phyloP scores from a whole-genome alignment of 2,888 invertebrate genomes.

The Chalcosyrphus nemorum region DNA sequence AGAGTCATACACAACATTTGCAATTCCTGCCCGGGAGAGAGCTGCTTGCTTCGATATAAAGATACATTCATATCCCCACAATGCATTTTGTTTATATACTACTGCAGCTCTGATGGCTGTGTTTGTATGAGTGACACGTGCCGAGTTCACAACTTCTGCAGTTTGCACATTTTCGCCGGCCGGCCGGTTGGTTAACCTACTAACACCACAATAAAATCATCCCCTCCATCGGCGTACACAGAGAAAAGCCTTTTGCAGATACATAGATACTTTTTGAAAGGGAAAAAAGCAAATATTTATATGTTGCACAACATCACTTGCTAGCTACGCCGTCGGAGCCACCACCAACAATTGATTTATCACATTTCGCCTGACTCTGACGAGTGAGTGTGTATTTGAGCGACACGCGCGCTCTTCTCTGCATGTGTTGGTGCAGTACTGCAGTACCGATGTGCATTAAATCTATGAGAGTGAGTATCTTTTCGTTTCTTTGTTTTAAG shows the following conservation, averaged over 20 bases:
- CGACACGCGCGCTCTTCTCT: conserved; percentile 34
- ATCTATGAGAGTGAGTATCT: not conserved
- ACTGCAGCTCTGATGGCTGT: not conserved
- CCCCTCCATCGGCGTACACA: conserved; percentile 8
- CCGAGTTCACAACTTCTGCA: conserved; percentile 60
- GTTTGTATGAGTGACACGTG: conserved; percentile 60
- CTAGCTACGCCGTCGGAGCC: conserved; percentile 30
- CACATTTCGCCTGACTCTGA: conserved; percentile 9
- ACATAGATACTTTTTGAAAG: not conserved
- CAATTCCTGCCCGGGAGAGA: conserved; percentile 66
- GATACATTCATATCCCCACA: conserved; percentile 2
- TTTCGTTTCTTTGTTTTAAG: no score
- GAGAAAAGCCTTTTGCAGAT: not conserved
- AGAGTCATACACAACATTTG: conserved; percentile 42
- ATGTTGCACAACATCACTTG: conserved; percentile 50
- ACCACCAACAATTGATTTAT: conserved; percentile 65
- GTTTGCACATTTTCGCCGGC: conserved; percentile 59
- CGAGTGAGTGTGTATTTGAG: conserved; percentile 1
- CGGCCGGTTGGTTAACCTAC: conserved; percentile 65
- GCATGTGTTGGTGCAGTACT: not conserved
- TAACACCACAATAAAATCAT: conserved; percentile 47
- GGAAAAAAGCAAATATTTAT: conserved; percentile 43
- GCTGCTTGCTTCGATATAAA: conserved; percentile 32
- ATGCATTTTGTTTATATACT: conserved; percentile 19
- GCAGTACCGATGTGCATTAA: not conserved